A percentile compares a stretch with the other conserved stretches of the same genome.
Conservation (phyloP, 1,140 invertebrate genomes). For the Mercenaria mercenaria region DNA sequence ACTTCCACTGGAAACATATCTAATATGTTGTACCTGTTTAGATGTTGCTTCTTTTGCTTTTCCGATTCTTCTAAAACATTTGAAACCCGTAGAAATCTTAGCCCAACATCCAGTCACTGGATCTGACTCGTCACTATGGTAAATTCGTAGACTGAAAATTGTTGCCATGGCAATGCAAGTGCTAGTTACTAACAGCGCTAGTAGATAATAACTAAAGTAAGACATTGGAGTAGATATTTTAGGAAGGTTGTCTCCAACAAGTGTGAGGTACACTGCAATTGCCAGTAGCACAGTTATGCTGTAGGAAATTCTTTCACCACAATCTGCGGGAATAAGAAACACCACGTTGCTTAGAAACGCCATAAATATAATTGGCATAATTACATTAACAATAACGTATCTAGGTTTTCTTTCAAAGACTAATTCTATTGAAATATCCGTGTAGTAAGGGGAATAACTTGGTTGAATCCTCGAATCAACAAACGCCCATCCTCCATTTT, state of each 20-base stretch:
- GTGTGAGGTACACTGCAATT: slow-evolving; percentile 63
- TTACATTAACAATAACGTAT: slow-evolving; percentile 56
- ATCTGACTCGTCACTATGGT: slow-evolving; percentile 20
- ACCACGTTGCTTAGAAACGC: slow-evolving; percentile 55
- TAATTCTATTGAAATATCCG: neutral
- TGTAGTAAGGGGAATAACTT: neutral
- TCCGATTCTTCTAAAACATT: neutral
- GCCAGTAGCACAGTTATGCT: slow-evolving; percentile 64
- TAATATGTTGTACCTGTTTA: neutral
- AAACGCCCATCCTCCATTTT: slow-evolving; percentile 22
- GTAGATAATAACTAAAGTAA: slow-evolving; percentile 17
- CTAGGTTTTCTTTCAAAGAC: slow-evolving; percentile 29
- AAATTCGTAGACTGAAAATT: slow-evolving; percentile 26
- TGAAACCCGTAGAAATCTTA: neutral
- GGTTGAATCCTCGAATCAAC: neutral
- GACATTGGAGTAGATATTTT: slow-evolving; percentile 54
- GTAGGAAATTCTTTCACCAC: slow-evolving; percentile 62
- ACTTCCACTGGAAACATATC: neutral
- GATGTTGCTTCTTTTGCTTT: neutral
- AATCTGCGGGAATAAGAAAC: slow-evolving; percentile 61
- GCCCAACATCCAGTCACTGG: neutral
- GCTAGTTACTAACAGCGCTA: slow-evolving; percentile 9
- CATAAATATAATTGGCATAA: slow-evolving; percentile 62
- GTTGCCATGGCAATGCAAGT: neutral
- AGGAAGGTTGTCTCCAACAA: slow-evolving; percentile 55